Percentiles rank a stretch among this genome's conserved stretches.
Conservation (phyloP, 2,797 vertebrate species). For the Coluber constrictor region DNA sequence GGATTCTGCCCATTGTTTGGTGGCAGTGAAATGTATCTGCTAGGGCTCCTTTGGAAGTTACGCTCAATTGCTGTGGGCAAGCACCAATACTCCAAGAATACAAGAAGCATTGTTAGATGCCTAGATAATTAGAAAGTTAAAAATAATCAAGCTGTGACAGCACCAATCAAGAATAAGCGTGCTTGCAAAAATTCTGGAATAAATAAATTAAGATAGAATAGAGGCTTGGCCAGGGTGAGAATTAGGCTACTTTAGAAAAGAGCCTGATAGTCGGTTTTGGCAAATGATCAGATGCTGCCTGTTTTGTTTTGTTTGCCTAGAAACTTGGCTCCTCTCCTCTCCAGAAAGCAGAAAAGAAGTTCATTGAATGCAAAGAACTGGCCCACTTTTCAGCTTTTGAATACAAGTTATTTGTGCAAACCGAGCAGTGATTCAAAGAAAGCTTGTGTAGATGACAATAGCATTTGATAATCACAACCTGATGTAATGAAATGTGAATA, state of each 20-base stretch:
- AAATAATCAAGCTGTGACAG: not conserved
- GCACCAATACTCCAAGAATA: not conserved
- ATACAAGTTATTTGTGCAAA: not conserved
- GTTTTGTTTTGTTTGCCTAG: not conserved
- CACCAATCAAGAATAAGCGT: not conserved
- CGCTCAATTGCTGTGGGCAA: not conserved
- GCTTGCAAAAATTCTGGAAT: not conserved
- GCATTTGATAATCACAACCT: constrained; percentile 24
- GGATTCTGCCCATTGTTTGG: not conserved
- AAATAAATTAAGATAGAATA: not conserved
- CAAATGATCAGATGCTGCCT: not conserved
- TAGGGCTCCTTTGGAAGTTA: not conserved
- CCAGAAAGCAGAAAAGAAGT: not conserved
- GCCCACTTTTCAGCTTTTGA: not conserved
- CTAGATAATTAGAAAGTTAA: constrained; percentile 8
- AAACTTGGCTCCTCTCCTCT: fast-evolving
- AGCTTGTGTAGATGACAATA: constrained; percentile 14
- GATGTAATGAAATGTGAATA: constrained; percentile 32
- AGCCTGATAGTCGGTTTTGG: not conserved
- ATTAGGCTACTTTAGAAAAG: not conserved
- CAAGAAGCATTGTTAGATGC: not conserved
- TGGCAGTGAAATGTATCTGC: not conserved
- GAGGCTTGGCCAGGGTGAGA: constrained; percentile 7
- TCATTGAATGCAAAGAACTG: not conserved
- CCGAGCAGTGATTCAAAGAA: constrained; percentile 24